Conservation (phyloP, 1,140 invertebrate genomes). For the Drosophila tsacasi region DNA sequence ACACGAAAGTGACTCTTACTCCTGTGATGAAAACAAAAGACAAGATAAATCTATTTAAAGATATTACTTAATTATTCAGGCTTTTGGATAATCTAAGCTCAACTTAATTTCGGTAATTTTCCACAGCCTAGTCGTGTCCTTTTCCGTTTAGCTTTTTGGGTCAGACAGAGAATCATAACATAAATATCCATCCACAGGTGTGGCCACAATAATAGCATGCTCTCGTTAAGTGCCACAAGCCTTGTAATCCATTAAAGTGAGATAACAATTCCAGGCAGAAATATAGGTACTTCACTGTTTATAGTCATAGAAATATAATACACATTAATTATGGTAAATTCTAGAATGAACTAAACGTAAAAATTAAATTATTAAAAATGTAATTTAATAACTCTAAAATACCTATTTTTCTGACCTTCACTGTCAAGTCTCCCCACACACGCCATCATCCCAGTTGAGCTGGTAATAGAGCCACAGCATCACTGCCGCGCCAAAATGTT, state of each 20-base stretch:
- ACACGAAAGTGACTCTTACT: background rate
- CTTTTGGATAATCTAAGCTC: background rate
- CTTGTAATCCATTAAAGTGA: constrained; percentile 6
- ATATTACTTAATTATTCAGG: background rate
- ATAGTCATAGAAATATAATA: background rate
- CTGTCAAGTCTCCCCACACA: constrained; percentile 17
- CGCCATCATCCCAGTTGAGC: constrained; percentile 36
- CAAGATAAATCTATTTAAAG: background rate
- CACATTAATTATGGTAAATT: no score
- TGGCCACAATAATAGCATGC: constrained; percentile 5
- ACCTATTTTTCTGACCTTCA: background rate
- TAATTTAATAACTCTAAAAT: background rate
- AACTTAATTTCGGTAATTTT: constrained; percentile 1
- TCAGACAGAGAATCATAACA: constrained; percentile 13
- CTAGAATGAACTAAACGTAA: no score
- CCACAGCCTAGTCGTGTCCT: constrained; percentile 1
- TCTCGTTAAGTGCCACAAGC: constrained; percentile 7
- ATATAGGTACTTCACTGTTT: background rate
- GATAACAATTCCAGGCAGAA: background rate
- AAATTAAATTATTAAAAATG: background rate
- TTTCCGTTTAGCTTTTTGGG: constrained; percentile 22
- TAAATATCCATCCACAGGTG: constrained; percentile 13
- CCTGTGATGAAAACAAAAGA: background rate
- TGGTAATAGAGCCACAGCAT: constrained; percentile 40
- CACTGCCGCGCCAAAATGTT: constrained; percentile 63